phyloP scores from a whole-genome alignment of 2,797 vertebrate genomes.

The Sarcophilus harrisii region DNA sequence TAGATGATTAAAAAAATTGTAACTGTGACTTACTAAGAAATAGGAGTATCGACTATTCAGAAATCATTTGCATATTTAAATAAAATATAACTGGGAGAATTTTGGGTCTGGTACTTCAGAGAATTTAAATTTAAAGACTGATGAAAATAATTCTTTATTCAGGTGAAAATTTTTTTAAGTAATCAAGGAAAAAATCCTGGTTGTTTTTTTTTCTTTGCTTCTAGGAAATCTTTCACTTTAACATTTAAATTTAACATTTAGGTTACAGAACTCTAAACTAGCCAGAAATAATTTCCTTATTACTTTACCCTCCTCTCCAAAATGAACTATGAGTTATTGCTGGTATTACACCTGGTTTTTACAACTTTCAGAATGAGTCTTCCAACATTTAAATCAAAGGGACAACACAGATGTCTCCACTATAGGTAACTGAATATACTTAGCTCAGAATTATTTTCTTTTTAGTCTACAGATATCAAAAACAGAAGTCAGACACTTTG shows the following conservation, averaged over 20 bases:
- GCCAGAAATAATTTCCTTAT: conserved; percentile 16
- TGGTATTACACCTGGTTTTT: conserved; percentile 48
- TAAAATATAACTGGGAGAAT: conserved; percentile 47
- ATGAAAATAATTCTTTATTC: conserved; percentile 29
- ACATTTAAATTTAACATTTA: conserved; percentile 64
- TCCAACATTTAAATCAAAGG: conserved; percentile 48
- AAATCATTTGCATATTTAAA: conserved; percentile 67
- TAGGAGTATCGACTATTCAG: not conserved
- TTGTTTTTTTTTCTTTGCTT: not conserved
- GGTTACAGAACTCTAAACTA: conserved; percentile 5
- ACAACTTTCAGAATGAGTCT: conserved; percentile 30
- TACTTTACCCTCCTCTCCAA: not conserved
- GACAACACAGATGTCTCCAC: not conserved
- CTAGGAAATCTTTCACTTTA: conserved; percentile 31
- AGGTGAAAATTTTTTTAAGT: not conserved
- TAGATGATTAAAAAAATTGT: not conserved
- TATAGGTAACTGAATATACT: conserved; percentile 6
- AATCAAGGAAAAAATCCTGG: not conserved
- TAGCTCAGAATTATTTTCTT: conserved; percentile 39
- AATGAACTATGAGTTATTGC: conserved; percentile 53
- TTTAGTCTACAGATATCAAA: conserved; percentile 17
- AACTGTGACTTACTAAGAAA: not conserved
- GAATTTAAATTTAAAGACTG: conserved; percentile 56
- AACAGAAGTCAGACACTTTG: conserved; percentile 10
- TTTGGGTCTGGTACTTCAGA: conserved; percentile 61